phyloP scores from a whole-genome alignment of 1,140 invertebrate species.

The Procambarus virginalis region DNA sequence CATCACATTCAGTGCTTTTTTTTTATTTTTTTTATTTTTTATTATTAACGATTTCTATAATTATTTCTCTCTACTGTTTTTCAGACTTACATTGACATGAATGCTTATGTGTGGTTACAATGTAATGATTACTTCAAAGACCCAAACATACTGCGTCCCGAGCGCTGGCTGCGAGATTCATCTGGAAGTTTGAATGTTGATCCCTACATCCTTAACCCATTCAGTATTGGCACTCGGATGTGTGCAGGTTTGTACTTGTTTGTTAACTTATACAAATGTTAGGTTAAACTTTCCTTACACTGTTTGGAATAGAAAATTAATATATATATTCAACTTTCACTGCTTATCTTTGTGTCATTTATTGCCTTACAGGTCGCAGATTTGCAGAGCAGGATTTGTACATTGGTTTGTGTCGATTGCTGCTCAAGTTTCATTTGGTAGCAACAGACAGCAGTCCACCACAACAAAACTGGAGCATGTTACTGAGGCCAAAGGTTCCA shows the following conservation, averaged over 20 bases:
- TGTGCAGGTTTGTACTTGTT: conserved; percentile 73
- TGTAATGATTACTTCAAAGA: conserved; percentile 73
- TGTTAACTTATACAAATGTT: not conserved
- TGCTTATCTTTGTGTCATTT: no score
- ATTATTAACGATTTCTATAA: no score
- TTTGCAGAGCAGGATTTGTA: conserved; percentile 76
- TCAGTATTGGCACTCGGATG: conserved; percentile 78
- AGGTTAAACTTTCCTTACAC: not conserved
- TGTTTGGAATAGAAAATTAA: not conserved
- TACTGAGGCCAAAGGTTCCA: conserved; percentile 33
- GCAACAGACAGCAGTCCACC: conserved; percentile 54
- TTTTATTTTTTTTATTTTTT: no score
- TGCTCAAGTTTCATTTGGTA: conserved; percentile 74
- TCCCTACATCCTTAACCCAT: conserved; percentile 75
- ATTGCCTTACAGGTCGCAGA: conserved; percentile 73
- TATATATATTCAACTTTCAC: not conserved
- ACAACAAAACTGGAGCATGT: conserved; percentile 41
- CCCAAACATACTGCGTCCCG: conserved; percentile 74
- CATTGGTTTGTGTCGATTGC: conserved; percentile 75
- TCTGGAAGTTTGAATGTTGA: conserved; percentile 65
- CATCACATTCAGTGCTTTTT: no score
- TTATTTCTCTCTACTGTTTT: conserved; percentile 30
- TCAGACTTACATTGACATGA: conserved; percentile 75
- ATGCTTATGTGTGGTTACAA: conserved; percentile 74
- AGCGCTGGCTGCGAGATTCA: conserved; percentile 73